Base-by-base conservation (phyloP, 2,888 invertebrate species). In the Eupithecia insigniata region DNA sequence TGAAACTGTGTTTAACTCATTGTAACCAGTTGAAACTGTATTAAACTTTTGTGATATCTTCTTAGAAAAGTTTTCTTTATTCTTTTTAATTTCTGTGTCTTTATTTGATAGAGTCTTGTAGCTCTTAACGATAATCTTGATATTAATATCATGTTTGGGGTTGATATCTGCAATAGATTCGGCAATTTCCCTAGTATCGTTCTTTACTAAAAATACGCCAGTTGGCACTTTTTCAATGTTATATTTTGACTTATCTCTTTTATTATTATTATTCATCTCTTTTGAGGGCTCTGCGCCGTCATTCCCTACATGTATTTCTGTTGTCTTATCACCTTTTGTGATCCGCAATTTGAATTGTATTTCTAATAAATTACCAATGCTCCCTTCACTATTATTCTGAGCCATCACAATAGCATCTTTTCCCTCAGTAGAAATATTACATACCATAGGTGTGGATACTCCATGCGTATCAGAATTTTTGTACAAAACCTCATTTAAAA, bases 281-380 rank as follows among this genome's bases (percentile, higher is more conserved):
- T 4, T 55, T 1, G 55, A 14, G 67, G 66, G 62, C 4, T 71
- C 32, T 14, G 76, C 80, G 28, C 78, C 75, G 12, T 83, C 84
- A 60, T 87, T 87, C 22, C 79, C 83, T 62, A 89, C 77, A 76
- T 87, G 83, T 2, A 88, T 73, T 74, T 87, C 87, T 32, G 86
- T 84, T 0, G 81, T 85, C 80, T 88, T 88, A 26, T 91, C 89
- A 1, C 85, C 87, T 70, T 87, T 86, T 68, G 84, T 85, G 2
- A 91, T 83, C 76, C 87, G 89, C 10, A 92, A 73, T 71, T 88
- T 89, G 51, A 92, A 87, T 74, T 89, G 85, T 55, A 93, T 91
- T 83, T 92, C 92, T 66, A 92, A 84, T 51, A 87, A 79, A 79
- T 91, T 90, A 14, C 84, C 77, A 43, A 87, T 67, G 76, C 88